Base-by-base conservation (phyloP, 1,140 invertebrate species). In the Euura lappo region DNA sequence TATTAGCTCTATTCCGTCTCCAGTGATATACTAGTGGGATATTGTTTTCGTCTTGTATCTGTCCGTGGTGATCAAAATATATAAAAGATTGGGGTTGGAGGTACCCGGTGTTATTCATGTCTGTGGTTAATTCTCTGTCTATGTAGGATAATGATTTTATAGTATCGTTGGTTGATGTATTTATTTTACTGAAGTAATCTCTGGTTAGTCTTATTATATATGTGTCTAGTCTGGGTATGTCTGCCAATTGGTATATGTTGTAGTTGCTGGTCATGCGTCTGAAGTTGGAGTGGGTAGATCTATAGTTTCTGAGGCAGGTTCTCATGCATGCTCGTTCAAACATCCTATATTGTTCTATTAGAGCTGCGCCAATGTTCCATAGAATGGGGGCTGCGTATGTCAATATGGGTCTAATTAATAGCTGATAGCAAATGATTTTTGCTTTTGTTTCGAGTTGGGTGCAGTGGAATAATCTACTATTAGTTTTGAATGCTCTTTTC, bases 301-400 rank as follows among this genome's bases (percentile, higher is more conserved):
- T 73, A 43, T 76, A 73, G 47, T 72, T 44, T 6, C 66, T 51
- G 0, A 76, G 60, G 69, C 80, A 81, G 8, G 70, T 70, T 73
- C 80, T 75, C 3, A 79, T 66, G 45, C 75, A 79, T 69, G 71
- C 71, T 44, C 79, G 60, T 72, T 80, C 77, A 43, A 80, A 79
- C 0, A 70, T n/a, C 8, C 79, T 71, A 0, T 79, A 42, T 74
- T 76, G 75, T 72, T 80, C 80, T 28, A 28, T 28, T 28, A 28
- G 28, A 28, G 28, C 28, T 28, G 28, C 28, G 28, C 28, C 28
- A 28, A 28, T 28, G 28, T 28, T 28, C 28, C 28, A 28, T 28
- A 28, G 28, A 28, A 28, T 28, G 28, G 28, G 28, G 28, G 28
- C 28, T 28, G 28, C 28, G 28, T 28, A 28, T 28, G 28, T 28